Percentiles rank a stretch among this genome's conserved stretches.
Evolutionary conservation across 2,888 invertebrate species (phyloP).

Genomic region (Ennomos quercinarius): DNA sequence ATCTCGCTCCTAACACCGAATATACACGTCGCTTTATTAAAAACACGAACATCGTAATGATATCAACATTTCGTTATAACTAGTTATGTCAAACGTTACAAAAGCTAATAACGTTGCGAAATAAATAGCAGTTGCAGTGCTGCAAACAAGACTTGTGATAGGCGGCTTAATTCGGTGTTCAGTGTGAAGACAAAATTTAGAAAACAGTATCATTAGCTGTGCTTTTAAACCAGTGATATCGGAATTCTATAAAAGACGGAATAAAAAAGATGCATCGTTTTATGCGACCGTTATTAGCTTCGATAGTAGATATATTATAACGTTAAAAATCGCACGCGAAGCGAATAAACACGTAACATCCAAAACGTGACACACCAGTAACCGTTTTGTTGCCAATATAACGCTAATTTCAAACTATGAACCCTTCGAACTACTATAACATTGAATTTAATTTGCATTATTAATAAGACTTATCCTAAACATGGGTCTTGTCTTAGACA

Average conservation of each 20-base stretch:
- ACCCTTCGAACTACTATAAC: slow-evolving; percentile 34
- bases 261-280: slow-evolving; percentile 18
- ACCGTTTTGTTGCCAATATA: slow-evolving; percentile 30
- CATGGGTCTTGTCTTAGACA: slow-evolving; percentile 50
- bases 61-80: slow-evolving; percentile 39
- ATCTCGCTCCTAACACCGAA: slow-evolving; percentile 2
- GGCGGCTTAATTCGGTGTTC: slow-evolving; percentile 2
- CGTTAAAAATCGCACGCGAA: slow-evolving; percentile 50
- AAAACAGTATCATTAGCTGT: slow-evolving; percentile 19
- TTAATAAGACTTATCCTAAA: slow-evolving; percentile 39
- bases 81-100: slow-evolving; percentile 35
- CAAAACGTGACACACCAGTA: slow-evolving; percentile 46
- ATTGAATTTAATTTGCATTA: slow-evolving; percentile 38
- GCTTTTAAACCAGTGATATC: slow-evolving; percentile 16
- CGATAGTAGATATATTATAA: slow-evolving; percentile 10
- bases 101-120: slow-evolving; percentile 24
- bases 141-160: slow-evolving; percentile 28
- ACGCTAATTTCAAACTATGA: slow-evolving; percentile 36
- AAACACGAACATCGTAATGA: slow-evolving; percentile 35
- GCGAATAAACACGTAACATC: slow-evolving; percentile 53
- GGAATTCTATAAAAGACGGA: slow-evolving; percentile 20
- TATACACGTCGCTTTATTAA: slow-evolving; percentile 10
- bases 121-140: slow-evolving; percentile 25
- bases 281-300: slow-evolving; percentile 7
- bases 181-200: slow-evolving; percentile 6